Evolutionary conservation across 2,888 invertebrate species (phyloP).

Genomic region (Perizoma affinitatum): DNA sequence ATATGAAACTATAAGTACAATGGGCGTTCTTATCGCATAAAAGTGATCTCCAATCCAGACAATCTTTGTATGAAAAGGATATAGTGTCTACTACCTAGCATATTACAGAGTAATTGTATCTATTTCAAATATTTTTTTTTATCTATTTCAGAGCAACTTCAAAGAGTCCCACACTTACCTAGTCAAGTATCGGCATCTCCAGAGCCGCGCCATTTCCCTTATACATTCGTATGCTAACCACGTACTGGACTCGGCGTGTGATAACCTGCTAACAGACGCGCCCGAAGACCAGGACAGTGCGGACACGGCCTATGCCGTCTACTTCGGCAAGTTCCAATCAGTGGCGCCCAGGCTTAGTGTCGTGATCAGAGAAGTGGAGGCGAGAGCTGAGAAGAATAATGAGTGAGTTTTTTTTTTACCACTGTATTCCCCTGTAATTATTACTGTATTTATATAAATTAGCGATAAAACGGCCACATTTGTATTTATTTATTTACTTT

Average conservation of each 20-base stretch:
- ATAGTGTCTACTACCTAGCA: too few species aligned
- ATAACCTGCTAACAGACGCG: slow-evolving; percentile 85
- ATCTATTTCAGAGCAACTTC: slow-evolving; percentile 86
- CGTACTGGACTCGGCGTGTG: slow-evolving; percentile 91
- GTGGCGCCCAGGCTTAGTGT: slow-evolving; percentile 93
- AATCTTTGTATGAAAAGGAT: too few species aligned
- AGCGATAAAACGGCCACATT: too few species aligned
- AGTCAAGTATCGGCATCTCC: slow-evolving; percentile 93
- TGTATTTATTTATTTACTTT: too few species aligned
- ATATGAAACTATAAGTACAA: too few species aligned
- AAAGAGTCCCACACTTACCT: slow-evolving; percentile 93
- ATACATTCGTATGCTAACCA: slow-evolving; percentile 91
- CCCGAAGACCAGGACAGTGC: slow-evolving; percentile 66
- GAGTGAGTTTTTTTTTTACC: slow-evolving; percentile 88
- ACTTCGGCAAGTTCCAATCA: slow-evolving; percentile 97
- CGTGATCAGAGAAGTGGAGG: slow-evolving; percentile 92
- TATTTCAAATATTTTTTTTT: too few species aligned
- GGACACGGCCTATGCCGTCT: slow-evolving; percentile 91
- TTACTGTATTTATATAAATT: too few species aligned
- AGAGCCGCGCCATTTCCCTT: slow-evolving; percentile 90
- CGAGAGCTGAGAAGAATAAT: slow-evolving; percentile 87
- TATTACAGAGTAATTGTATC: too few species aligned
- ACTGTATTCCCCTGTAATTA: too few species aligned
- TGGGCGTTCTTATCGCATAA: too few species aligned
- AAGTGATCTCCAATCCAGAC: too few species aligned